Base-by-base conservation (phyloP, 2,113 vertebrate species). In the Brachirus orientalis region DNA sequence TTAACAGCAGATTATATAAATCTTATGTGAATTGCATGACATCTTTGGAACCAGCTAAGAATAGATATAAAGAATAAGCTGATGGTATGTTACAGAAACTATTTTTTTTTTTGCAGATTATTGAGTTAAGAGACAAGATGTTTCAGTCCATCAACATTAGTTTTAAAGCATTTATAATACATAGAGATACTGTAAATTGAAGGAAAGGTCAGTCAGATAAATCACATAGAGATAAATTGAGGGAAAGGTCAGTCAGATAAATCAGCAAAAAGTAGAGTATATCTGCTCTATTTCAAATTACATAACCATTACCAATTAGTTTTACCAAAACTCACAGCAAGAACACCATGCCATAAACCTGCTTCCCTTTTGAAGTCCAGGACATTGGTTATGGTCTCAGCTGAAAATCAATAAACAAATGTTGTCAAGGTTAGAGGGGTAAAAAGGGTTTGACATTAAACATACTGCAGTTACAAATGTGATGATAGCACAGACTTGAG, bases 321-420 rank as follows among this genome's bases (percentile, higher is more conserved):
- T 63, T 69, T 28, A 70, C 3, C 19, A 33, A 20, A 33, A 93
- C 96, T 95, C 84, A 98, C 97, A 8, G 95, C 95, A 54, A 98
- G 86, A 56, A 98, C 95, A 3, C 95, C 96, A 18, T 99, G 97
- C 97, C 97, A 99, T 58, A 99, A 92, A 58, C 97, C 97, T 18
- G 96, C 96, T 48, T 98, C 97, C 84, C 96, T 94, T 85, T 99
- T 99, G 91, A 99, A 98, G 92, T 99, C 97, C 92, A 99, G 88
- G 55, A 99, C 97, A 28, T 98, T 98, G 57, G 95, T 97, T 65
- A 98, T 90, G 8, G 93, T 96, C 86, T 99, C 97, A 48, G 93
- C 97, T 98, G 90, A 8, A 90, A 93, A 61, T 72, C 57, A 84
- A 8, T 64, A 47, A 38, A 17, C 8, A 68, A 19, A 38, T 60